Base-by-base conservation (phyloP, 2,797 vertebrate species). In the Chelon labrosus region DNA sequence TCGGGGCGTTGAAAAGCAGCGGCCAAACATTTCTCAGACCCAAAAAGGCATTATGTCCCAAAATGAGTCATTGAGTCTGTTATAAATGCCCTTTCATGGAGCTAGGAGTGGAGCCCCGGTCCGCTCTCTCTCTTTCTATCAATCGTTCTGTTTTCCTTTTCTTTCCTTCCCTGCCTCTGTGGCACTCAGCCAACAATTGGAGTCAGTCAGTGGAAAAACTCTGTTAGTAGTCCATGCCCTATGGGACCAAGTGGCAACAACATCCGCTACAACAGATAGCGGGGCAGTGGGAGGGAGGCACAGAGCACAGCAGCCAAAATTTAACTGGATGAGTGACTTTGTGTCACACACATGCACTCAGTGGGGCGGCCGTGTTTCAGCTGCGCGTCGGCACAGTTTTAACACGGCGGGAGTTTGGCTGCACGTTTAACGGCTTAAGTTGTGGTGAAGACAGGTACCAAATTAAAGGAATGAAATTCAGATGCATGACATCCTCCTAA, bases 131-230 rank as follows among this genome's bases (percentile, higher is more conserved):
- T 79, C 58, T 69, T 62, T 75, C 68, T 65, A 69, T 75, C 66
- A 75, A 52, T 83, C 75, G 68, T 50, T 59, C 70, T 62, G 38
- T 76, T 65, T 72, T 73, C 41, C 39, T 68, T 65, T 74, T 70
- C 62, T 62, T 65, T 73, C 65, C 46, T 72, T 72, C 67, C 69
- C 63, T 76, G 66, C 56, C 63, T 80, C 66, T 58, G 78, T 89
- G 89, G 84, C 82, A 69, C 71, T 84, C 75, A 39, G 85, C 87
- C 89, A 90, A 85, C 86, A 84, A 79, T 47, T 65, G 82, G 82
- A 91, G 89, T 88, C 87, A 91, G 85, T 85, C 83, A 88, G 86
- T 91, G 89, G 89, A 88, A 90, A 90, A 85, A 84, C 85, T 89
- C 88, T 83, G 89, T 90, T 92, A 90, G 89, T 91, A 86, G 89